phyloP scores from a whole-genome alignment of 2,113 vertebrate species.

The Glaucomys volans region DNA sequence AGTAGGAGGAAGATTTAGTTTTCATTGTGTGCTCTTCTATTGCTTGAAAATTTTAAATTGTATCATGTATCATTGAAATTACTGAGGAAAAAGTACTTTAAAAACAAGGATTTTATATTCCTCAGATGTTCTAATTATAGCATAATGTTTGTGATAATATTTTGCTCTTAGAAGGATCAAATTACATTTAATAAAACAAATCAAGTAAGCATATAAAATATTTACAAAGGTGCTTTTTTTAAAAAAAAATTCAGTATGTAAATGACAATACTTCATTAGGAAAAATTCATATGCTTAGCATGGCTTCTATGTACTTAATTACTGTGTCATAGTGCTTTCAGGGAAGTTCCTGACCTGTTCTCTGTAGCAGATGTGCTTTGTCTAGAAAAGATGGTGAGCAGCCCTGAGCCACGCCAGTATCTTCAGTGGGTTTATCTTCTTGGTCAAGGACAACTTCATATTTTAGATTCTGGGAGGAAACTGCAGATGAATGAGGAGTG shows the following conservation, averaged over 20 bases:
- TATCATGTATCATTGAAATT: slow-evolving; percentile 17
- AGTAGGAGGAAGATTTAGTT: not conserved
- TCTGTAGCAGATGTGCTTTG: not conserved
- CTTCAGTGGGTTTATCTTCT: not conserved
- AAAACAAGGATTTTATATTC: slow-evolving; percentile 20
- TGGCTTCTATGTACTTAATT: not conserved
- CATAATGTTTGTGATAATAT: slow-evolving; percentile 49
- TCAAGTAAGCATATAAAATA: slow-evolving; percentile 43
- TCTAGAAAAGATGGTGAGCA: not conserved
- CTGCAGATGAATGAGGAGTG: not conserved
- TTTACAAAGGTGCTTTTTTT: not conserved
- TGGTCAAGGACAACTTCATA: not conserved
- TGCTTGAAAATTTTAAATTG: slow-evolving; percentile 39
- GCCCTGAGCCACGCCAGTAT: not conserved
- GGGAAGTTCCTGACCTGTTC: not conserved
- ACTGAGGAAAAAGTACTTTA: slow-evolving; percentile 27
- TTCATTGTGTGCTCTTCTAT: not conserved
- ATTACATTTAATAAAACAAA: slow-evolving; percentile 64
- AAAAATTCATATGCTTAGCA: not conserved
- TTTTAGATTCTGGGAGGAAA: not conserved
- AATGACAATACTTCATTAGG: not conserved
- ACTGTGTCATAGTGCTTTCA: not conserved
- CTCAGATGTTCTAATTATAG: slow-evolving; percentile 24
- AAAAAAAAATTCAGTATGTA: not conserved
- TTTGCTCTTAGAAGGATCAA: slow-evolving; percentile 47